Percentiles rank a stretch among this genome's conserved stretches.
phyloP scores from a whole-genome alignment of 2,888 invertebrate species.

The Rhogogaster chlorosoma region DNA sequence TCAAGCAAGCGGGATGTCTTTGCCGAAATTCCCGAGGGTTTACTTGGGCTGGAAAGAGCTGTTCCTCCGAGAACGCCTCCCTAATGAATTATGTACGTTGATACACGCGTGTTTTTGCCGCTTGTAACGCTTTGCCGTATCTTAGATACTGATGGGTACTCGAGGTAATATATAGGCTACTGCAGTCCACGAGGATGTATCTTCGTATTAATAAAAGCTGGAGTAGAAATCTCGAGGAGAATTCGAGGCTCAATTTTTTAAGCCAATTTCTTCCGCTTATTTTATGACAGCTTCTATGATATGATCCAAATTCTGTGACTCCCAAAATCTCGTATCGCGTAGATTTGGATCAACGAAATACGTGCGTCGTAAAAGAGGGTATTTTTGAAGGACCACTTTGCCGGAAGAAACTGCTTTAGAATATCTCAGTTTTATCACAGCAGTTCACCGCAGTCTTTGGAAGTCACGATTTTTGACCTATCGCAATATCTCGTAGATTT shows the following conservation, averaged over 20 bases:
- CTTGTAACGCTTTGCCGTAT: neutral
- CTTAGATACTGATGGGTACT: neutral
- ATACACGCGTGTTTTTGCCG: neutral
- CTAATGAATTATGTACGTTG: conserved; percentile 24
- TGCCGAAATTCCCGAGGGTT: conserved; percentile 18
- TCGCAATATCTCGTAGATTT: neutral
- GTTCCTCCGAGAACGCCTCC: neutral
- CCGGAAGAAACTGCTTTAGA: neutral
- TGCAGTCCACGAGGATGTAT: neutral
- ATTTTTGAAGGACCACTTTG: neutral
- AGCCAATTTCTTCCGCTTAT: neutral
- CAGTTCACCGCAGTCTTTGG: neutral
- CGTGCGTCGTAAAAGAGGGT: neutral
- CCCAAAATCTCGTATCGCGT: neutral
- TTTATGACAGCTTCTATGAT: neutral
- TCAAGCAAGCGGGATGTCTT: neutral
- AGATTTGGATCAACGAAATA: neutral
- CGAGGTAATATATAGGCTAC: neutral
- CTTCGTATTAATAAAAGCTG: neutral
- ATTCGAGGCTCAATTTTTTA: neutral
- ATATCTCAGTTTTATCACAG: neutral
- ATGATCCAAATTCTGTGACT: neutral
- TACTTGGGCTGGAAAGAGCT: neutral
- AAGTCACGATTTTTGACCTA: neutral
- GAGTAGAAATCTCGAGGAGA: neutral